phyloP scores from a whole-genome alignment of 2,113 vertebrate species.

The Zonotrichia leucophrys region DNA sequence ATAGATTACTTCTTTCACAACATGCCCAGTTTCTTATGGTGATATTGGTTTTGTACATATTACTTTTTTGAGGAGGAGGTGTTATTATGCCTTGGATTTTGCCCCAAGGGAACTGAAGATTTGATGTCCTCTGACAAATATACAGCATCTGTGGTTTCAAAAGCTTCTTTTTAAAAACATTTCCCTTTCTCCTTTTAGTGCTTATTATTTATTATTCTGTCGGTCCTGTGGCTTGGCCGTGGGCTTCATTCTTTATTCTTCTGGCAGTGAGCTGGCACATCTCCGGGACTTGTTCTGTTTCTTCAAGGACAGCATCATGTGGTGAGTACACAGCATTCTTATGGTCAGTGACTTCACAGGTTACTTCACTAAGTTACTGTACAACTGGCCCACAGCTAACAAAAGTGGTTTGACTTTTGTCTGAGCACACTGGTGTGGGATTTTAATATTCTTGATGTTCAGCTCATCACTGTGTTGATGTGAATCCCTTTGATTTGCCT shows the following conservation, averaged over 20 bases:
- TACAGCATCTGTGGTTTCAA: neutral
- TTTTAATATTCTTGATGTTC: neutral
- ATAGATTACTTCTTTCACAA: neutral
- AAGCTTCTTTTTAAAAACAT: neutral
- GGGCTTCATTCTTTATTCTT: constrained; percentile 79
- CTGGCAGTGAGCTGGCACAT: constrained; percentile 64
- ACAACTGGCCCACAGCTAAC: neutral
- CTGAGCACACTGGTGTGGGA: fast-evolving
- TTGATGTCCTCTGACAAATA: neutral
- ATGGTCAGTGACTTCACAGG: fast-evolving
- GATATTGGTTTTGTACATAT: fast-evolving
- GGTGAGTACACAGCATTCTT: constrained; percentile 73
- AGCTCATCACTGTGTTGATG: too few species aligned
- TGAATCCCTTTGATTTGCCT: neutral
- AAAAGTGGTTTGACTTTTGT: neutral
- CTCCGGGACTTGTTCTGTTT: constrained; percentile 85
- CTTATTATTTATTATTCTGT: constrained; percentile 80
- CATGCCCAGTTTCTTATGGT: fast-evolving
- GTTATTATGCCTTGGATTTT: neutral
- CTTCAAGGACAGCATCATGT: constrained; percentile 78
- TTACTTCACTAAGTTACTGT: neutral
- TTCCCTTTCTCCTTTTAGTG: constrained; percentile 58
- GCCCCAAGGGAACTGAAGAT: neutral
- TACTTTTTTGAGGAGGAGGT: neutral
- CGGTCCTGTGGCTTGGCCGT: constrained; percentile 68